Evolutionary conservation across 2,888 invertebrate genomes (phyloP).

Genomic region (Crematogaster levior): DNA sequence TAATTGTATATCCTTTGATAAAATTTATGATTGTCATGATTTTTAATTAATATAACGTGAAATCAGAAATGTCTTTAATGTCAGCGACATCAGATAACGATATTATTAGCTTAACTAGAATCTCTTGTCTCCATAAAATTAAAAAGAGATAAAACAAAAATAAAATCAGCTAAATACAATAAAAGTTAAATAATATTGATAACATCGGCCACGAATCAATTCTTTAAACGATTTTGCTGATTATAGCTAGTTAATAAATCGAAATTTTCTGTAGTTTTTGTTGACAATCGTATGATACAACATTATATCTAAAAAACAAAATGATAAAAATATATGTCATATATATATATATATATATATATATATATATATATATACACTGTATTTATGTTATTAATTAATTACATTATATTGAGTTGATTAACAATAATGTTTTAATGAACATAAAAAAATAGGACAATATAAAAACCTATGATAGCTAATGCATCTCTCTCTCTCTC

Average conservation of each 20-base stretch:
- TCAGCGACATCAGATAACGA: background rate
- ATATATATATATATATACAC: too few species aligned
- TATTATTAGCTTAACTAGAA: background rate
- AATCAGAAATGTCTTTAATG: background rate
- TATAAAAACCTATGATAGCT: background rate
- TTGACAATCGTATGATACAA: background rate
- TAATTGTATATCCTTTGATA: background rate
- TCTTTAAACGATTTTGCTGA: constrained; percentile 5
- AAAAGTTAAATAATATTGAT: background rate
- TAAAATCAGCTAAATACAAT: background rate
- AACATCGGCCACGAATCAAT: background rate
- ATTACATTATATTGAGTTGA: background rate
- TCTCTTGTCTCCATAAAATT: background rate
- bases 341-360: too few species aligned
- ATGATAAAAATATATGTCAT: background rate
- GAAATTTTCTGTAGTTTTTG: constrained; percentile 15
- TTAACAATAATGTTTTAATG: background rate
- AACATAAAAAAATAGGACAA: background rate
- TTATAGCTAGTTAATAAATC: background rate
- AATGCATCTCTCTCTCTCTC: too few species aligned
- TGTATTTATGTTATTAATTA: background rate
- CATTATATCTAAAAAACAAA: background rate
- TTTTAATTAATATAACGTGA: background rate
- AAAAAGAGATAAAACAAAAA: background rate
- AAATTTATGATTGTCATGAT: background rate